Conservation (phyloP, 2,797 vertebrate species). For the Neomorphus geoffroyi region DNA sequence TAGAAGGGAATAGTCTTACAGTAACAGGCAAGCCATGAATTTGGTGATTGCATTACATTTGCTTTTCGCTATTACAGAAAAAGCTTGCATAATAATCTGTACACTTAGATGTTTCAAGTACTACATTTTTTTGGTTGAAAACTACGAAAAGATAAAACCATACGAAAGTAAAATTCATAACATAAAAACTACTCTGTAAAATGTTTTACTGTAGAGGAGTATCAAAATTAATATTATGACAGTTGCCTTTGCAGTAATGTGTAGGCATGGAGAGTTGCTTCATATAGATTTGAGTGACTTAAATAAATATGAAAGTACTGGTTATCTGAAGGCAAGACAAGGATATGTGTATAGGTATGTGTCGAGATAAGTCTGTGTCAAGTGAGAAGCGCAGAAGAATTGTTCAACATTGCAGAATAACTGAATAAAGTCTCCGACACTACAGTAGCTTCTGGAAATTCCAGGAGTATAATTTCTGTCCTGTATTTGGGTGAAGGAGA, state of each 20-base stretch:
- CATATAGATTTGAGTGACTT: constrained; percentile 62
- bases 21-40: not conserved
- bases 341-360: constrained; percentile 63
- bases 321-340: constrained; percentile 69
- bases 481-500: constrained; percentile 36
- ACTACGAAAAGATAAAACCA: not conserved
- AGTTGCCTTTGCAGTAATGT: constrained; percentile 1
- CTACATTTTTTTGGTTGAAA: not conserved
- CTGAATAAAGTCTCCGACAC: constrained; percentile 50
- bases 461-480: constrained; percentile 32
- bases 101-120: not conserved
- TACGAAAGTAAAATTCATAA: not conserved
- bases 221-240: constrained; percentile 7
- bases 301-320: constrained; percentile 67
- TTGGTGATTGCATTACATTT: not conserved
- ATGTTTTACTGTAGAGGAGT: not conserved
- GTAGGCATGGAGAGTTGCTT: constrained; percentile 15
- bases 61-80: not conserved
- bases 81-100: constrained; percentile 6
- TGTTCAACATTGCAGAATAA: constrained; percentile 71
- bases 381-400: constrained; percentile 53
- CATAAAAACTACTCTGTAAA: not conserved
- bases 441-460: constrained; percentile 57
- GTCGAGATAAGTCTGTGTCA: constrained; percentile 60
- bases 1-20: not conserved